Conservation (phyloP, 2,888 invertebrate species). For the Aradus depressus region DNA sequence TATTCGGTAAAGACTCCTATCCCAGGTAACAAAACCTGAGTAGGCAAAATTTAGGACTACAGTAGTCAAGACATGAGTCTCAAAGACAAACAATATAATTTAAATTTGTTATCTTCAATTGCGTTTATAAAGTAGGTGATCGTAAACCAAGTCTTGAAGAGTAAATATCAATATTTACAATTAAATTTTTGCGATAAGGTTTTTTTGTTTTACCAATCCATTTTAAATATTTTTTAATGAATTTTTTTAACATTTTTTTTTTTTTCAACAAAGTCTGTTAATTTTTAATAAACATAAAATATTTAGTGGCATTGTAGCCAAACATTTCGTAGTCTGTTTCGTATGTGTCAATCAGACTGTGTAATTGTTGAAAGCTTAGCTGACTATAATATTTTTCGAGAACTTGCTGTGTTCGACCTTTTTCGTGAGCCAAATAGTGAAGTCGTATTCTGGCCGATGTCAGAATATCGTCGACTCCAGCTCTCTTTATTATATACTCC, state of each 20-base stretch:
- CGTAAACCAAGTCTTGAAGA: no score
- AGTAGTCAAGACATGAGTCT: no score
- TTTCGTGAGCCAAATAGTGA: constrained; percentile 33
- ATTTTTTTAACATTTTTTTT: background rate
- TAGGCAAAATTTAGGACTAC: no score
- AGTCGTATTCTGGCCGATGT: constrained; percentile 44
- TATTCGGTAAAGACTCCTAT: no score
- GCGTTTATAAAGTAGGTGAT: no score
- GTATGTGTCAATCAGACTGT: constrained; percentile 50
- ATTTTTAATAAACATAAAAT: constrained; percentile 35
- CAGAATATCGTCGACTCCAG: constrained; percentile 59
- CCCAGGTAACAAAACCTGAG: no score
- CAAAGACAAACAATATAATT: no score
- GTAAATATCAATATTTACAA: no score
- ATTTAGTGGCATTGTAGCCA: constrained; percentile 40
- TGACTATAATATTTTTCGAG: constrained; percentile 66
- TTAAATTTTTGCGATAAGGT: background rate
- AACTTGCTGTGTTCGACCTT: constrained; percentile 62
- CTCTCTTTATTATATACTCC: constrained; percentile 65
- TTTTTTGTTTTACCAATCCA: background rate
- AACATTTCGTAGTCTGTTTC: constrained; percentile 58
- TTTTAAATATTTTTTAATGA: no score
- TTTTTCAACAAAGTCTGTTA: constrained; percentile 16
- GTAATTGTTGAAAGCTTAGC: constrained; percentile 52
- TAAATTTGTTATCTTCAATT: no score